Conservation (phyloP, 30 jellyfish, hydroid and myxozoan species). For the Catostylus mosaicus region DNA sequence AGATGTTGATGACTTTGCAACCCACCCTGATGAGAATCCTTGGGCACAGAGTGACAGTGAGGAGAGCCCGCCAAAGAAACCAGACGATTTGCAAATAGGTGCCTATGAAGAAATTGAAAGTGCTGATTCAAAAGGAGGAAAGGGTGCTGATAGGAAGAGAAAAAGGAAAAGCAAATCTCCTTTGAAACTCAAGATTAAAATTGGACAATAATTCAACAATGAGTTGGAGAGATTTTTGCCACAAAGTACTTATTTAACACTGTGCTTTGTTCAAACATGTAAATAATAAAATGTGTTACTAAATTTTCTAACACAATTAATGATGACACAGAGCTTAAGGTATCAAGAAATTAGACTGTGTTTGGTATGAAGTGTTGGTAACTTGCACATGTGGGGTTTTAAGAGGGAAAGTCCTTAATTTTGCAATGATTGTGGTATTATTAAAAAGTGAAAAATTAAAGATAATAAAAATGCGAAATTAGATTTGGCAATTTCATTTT, state of each 20-base stretch:
- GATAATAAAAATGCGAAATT: too few species aligned
- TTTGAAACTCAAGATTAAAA: constrained; percentile 41
- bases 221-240: neutral
- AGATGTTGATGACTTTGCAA: constrained; percentile 61
- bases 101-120: constrained; percentile 68
- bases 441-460: too few species aligned
- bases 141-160: constrained; percentile 38
- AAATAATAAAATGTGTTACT: neutral
- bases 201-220: constrained; percentile 14
- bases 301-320: neutral
- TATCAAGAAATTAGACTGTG: too few species aligned
- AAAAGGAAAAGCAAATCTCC: constrained; percentile 71
- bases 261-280: neutral
- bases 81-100: constrained; percentile 66
- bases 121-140: constrained; percentile 31
- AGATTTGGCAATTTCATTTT: too few species aligned
- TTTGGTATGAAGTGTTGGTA: too few species aligned
- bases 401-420: too few species aligned
- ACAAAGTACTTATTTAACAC: too few species aligned
- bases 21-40: constrained; percentile 67
- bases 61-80: constrained; percentile 63
- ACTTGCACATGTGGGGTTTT: too few species aligned
- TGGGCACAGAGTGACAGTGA: constrained; percentile 82
- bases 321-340: neutral
- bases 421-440: too few species aligned